Conservation (phyloP, 2,888 invertebrate species). For the Dasypolia templi region DNA sequence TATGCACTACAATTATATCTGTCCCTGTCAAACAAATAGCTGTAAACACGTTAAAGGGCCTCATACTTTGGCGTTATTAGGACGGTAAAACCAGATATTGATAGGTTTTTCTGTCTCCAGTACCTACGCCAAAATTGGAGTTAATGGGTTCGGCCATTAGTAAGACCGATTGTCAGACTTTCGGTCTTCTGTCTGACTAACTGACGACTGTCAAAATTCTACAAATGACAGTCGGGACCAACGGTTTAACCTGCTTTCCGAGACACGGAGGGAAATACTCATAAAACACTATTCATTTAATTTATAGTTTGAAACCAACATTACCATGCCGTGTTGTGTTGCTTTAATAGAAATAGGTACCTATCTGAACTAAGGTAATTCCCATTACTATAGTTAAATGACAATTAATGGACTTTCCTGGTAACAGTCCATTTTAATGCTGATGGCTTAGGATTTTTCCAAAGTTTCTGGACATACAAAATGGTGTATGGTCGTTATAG, state of each 20-base stretch:
- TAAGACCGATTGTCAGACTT: too few species aligned
- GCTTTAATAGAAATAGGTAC: not conserved
- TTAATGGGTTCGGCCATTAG: too few species aligned
- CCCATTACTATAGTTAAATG: constrained; percentile 23
- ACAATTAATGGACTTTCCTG: constrained; percentile 20
- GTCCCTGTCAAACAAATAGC: too few species aligned
- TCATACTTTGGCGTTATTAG: too few species aligned
- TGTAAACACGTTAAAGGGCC: too few species aligned
- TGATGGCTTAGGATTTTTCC: constrained; percentile 9
- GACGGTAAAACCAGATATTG: too few species aligned
- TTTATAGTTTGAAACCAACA: not conserved
- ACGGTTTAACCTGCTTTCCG: too few species aligned
- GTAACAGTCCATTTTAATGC: constrained; percentile 13
- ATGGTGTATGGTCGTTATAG: not conserved
- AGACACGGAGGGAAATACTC: not conserved
- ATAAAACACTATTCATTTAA: not conserved
- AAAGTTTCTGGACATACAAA: not conserved
- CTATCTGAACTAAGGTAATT: not conserved
- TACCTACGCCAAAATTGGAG: too few species aligned
- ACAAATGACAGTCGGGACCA: not conserved
- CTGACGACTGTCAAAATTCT: not conserved
- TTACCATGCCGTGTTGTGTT: not conserved
- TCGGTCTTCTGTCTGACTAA: not conserved
- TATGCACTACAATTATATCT: too few species aligned
- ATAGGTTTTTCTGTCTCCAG: too few species aligned